Evolutionary conservation across 2,113 vertebrate genomes (phyloP).

Genomic region (Saccopteryx leptura): DNA sequence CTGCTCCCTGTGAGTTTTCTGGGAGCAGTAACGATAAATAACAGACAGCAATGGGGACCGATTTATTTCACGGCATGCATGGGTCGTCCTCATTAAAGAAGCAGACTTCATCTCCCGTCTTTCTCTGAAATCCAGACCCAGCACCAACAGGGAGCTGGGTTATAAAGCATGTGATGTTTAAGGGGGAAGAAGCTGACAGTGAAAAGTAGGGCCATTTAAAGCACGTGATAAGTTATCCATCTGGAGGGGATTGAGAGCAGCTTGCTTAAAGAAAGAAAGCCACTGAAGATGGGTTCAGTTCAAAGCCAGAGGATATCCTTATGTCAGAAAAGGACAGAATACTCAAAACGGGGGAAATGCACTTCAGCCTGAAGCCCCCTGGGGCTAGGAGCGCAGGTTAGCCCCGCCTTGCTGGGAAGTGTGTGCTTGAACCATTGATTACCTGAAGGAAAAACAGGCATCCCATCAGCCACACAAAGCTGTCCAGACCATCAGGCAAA

Average conservation of each 20-base stretch:
- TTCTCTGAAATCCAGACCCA: slow-evolving; percentile 14
- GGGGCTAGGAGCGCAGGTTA: fast-evolving
- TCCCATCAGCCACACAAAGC: background rate
- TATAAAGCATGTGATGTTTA: slow-evolving; percentile 40
- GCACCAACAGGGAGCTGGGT: background rate
- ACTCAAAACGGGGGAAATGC: background rate
- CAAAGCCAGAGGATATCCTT: slow-evolving; percentile 46
- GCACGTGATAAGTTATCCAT: slow-evolving; percentile 57
- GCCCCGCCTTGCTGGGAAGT: fast-evolving
- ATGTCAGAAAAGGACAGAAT: background rate
- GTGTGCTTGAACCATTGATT: fast-evolving
- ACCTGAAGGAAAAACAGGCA: background rate
- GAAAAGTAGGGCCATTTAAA: slow-evolving; percentile 15
- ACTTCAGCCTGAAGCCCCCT: background rate
- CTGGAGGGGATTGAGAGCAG: background rate
- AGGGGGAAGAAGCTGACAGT: background rate
- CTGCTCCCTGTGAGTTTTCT: slow-evolving; percentile 35
- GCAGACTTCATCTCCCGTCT: background rate
- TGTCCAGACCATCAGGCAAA: background rate
- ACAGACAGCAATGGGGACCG: background rate
- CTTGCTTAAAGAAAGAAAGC: slow-evolving; percentile 43
- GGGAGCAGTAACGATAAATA: slow-evolving; percentile 69
- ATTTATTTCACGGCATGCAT: slow-evolving; percentile 39
- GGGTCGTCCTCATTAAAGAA: background rate
- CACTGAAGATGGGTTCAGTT: background rate